phyloP scores from a whole-genome alignment of 2,113 vertebrate species.

The Pomatorhinus ruficollis region DNA sequence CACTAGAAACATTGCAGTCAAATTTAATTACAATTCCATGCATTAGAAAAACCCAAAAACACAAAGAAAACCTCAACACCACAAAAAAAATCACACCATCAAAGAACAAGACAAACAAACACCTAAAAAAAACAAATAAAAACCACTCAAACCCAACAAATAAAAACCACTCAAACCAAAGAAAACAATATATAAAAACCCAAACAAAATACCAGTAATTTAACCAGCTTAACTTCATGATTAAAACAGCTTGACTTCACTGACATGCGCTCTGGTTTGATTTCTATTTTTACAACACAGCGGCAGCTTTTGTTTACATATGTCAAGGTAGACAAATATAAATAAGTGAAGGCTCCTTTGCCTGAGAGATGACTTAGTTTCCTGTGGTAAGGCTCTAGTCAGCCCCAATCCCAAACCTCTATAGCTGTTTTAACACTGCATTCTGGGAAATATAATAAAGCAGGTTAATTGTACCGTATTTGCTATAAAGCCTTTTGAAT shows the following conservation, averaged over 20 bases:
- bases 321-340: background rate
- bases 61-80: background rate
- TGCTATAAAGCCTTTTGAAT: background rate
- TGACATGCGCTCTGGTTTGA: background rate
- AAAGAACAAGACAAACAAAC: background rate
- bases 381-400: background rate
- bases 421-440: background rate
- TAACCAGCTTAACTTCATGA: background rate
- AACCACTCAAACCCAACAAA: background rate
- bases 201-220: background rate
- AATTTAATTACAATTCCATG: background rate
- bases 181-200: background rate
- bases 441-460: background rate
- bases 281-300: background rate
- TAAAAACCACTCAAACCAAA: background rate
- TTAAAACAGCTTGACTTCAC: background rate
- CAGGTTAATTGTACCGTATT: background rate
- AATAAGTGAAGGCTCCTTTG: background rate
- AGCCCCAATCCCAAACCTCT: background rate
- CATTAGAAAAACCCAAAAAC: background rate
- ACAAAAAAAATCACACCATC: background rate
- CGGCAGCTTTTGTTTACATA: background rate
- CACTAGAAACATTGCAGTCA: background rate
- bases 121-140: background rate
- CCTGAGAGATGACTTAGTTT: background rate